These are phyloP conservation scores for Archaeoteleia sp. DNA, from an alignment of 2,888 invertebrate genomes.

Conservation along the genomic window DNA sequence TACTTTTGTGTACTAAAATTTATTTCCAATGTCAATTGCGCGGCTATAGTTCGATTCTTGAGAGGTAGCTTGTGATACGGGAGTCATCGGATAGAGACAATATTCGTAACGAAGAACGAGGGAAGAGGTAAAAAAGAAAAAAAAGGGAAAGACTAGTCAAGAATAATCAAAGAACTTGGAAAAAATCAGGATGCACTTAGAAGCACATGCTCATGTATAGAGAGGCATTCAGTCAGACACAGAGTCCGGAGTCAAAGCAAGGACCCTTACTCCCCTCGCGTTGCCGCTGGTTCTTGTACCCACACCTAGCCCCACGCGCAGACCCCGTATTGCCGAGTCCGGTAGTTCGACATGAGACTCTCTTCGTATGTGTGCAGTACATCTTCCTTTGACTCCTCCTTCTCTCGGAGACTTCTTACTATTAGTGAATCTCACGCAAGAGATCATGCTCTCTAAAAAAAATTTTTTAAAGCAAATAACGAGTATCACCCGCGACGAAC, in stretches of 20 bases:
- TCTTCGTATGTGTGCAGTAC: no score
- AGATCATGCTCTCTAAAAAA: no score
- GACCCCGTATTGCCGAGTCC: no score
- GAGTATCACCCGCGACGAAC: no score
- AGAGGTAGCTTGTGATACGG: constrained; percentile 18
- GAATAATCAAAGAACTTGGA: constrained; percentile 63
- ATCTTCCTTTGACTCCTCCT: no score
- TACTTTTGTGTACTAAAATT: no score
- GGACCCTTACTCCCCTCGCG: constrained; percentile 68
- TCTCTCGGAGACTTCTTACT: no score
- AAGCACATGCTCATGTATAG: constrained; percentile 69
- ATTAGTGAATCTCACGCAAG: no score
- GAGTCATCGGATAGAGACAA: constrained; percentile 10
- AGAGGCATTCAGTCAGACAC: constrained; percentile 69
- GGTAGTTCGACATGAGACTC: no score
- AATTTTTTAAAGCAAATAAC: no score
- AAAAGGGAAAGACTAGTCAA: constrained; percentile 42
- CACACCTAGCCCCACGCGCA: constrained; percentile 24
- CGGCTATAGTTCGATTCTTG: constrained; percentile 24
- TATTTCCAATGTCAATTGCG: constrained; percentile 18
- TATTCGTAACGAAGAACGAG: constrained; percentile 5
- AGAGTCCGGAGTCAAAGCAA: constrained; percentile 71
- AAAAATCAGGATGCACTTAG: constrained; percentile 68
- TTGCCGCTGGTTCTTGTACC: constrained; percentile 48
- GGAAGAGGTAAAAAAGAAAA: constrained; percentile 21